phyloP scores from a whole-genome alignment of 2,797 vertebrate species.

The Triplophysa bombifrons region DNA sequence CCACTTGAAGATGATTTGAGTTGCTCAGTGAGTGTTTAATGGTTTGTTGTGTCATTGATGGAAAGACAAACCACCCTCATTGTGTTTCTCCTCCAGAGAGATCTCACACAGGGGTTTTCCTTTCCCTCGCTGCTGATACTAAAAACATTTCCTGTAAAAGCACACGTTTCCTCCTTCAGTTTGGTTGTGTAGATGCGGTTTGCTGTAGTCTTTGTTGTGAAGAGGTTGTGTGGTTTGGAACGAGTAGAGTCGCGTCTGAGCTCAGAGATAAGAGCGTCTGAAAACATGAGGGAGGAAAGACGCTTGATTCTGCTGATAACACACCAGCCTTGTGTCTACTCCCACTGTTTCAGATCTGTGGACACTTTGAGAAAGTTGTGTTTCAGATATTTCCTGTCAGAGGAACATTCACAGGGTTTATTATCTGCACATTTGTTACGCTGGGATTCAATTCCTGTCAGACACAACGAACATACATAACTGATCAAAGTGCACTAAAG shows the following conservation, averaged over 20 bases:
- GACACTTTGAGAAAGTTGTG: background rate
- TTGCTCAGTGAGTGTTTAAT: background rate
- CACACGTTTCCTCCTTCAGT: background rate
- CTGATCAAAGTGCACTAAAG: no score
- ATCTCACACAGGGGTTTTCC: background rate
- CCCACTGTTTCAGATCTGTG: background rate
- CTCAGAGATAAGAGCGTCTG: background rate
- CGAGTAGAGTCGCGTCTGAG: background rate
- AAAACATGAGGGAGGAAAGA: background rate
- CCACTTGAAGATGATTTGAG: no score
- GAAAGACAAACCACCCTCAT: background rate
- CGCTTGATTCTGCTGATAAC: background rate
- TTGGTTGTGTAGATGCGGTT: background rate
- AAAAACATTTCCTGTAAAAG: background rate
- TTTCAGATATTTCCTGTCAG: background rate
- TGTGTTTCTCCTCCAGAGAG: background rate
- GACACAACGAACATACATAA: no score
- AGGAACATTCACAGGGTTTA: background rate
- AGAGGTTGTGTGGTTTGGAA: background rate
- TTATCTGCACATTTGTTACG: no score
- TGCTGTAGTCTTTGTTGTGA: background rate
- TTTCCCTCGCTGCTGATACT: background rate
- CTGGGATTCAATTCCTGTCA: background rate
- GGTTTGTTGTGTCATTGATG: background rate
- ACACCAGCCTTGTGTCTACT: background rate